These are phyloP conservation scores for Drosophila nigromelanica DNA, from an alignment of 1,140 invertebrate genomes.

Conservation along the genomic window DNA sequence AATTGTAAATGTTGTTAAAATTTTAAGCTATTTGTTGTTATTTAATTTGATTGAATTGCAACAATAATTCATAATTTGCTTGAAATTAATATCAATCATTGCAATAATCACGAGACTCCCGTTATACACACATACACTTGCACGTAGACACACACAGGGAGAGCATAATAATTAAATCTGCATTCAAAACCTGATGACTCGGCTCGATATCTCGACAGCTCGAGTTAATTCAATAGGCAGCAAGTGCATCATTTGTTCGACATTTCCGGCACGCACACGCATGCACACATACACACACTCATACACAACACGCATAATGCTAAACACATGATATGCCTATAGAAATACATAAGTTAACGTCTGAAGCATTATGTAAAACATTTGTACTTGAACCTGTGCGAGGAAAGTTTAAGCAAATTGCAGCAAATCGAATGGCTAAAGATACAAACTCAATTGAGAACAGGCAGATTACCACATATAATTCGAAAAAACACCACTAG, in stretches of 20 bases:
- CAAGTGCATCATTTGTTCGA: constrained; percentile 52
- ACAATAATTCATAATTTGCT: constrained; percentile 51
- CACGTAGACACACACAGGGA: constrained; percentile 13
- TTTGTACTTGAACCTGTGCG: neutral
- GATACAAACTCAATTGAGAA: no score
- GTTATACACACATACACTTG: neutral
- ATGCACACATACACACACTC: constrained; percentile 10
- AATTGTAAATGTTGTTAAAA: constrained; percentile 9
- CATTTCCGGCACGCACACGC: constrained; percentile 48
- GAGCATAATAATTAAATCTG: constrained; percentile 11
- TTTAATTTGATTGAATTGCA: constrained; percentile 26
- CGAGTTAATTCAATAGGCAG: constrained; percentile 23
- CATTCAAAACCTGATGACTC: constrained; percentile 15
- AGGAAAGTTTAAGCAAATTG: neutral
- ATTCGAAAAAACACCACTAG: no score
- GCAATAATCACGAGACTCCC: no score
- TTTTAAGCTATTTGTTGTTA: neutral
- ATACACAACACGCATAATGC: constrained; percentile 7
- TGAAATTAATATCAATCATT: constrained; percentile 55
- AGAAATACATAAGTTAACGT: constrained; percentile 33
- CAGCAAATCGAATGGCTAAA: no score
- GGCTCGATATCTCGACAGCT: constrained; percentile 18
- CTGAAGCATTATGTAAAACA: constrained; percentile 2
- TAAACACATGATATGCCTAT: constrained; percentile 20
- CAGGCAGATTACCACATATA: no score